A percentile compares a stretch with the other conserved stretches of the same genome.
Conservation (phyloP, 2,888 invertebrate genomes). For the Eucera pruinosa region DNA sequence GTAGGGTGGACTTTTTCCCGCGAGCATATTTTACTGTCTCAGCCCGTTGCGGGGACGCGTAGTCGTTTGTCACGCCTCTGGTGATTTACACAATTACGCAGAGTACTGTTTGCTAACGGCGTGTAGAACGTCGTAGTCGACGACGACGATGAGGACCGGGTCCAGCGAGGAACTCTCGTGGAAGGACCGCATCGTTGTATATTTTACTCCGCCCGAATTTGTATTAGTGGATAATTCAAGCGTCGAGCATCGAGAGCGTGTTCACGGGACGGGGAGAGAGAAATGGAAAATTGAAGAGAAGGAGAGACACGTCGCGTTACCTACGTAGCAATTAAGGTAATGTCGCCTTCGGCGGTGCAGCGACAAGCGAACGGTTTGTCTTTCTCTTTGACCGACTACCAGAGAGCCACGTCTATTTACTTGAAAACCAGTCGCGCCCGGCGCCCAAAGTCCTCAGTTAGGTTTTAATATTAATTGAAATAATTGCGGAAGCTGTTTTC, state of each 20-base stretch:
- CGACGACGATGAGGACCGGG: neutral
- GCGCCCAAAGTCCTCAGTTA: neutral
- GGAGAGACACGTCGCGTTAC: conserved; percentile 29
- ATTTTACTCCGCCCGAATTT: conserved; percentile 60
- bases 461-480: conserved; percentile 63
- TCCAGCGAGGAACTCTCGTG: neutral
- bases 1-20: conserved; percentile 9
- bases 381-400: conserved; percentile 49
- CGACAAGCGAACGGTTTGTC: conserved; percentile 34
- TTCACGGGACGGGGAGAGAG: conserved; percentile 3
- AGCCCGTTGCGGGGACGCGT: conserved; percentile 6
- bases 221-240: conserved; percentile 44
- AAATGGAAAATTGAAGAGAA: neutral
- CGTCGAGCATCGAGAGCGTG: conserved; percentile 23
- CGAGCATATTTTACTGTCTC: conserved; percentile 38
- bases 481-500: conserved; percentile 49
- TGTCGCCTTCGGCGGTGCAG: conserved; percentile 71
- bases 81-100: conserved; percentile 70
- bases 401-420: conserved; percentile 49
- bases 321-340: conserved; percentile 76
- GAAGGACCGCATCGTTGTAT: conserved; percentile 14
- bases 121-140: conserved; percentile 37
- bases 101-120: conserved; percentile 69
- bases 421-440: conserved; percentile 20
- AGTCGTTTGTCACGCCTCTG: conserved; percentile 67